These are phyloP conservation scores for Operophtera brumata DNA, from an alignment of 2,888 invertebrate genomes.

Conservation along the genomic window DNA sequence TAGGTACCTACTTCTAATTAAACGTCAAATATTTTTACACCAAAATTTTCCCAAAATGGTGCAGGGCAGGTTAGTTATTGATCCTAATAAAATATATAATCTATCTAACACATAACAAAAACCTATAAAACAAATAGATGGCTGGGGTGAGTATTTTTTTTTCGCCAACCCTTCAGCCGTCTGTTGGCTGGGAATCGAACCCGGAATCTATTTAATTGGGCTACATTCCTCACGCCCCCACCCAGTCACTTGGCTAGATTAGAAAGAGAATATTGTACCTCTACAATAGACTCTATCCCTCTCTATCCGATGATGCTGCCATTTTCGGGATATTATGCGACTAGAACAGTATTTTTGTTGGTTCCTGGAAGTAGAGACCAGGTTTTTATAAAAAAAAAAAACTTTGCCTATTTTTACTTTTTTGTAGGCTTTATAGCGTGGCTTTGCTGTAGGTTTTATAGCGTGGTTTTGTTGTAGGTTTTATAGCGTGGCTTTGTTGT, in stretches of 20 bases:
- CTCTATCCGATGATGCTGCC: constrained; percentile 35
- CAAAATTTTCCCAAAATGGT: too few relatives aligned
- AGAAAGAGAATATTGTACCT: constrained; percentile 15
- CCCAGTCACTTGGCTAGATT: constrained; percentile 14
- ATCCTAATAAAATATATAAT: too few relatives aligned
- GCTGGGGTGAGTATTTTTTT: background rate
- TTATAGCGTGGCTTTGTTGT: too few relatives aligned
- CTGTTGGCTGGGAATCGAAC: constrained; percentile 40
- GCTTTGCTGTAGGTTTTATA: too few relatives aligned
- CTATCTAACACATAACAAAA: too few relatives aligned
- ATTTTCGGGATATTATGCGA: constrained; percentile 10
- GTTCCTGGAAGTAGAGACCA: background rate
- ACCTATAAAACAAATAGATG: background rate
- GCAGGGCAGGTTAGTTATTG: too few relatives aligned
- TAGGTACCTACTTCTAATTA: too few relatives aligned
- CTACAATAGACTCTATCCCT: constrained; percentile 18
- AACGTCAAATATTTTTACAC: too few relatives aligned
- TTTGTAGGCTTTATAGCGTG: too few relatives aligned
- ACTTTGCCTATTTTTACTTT: too few relatives aligned
- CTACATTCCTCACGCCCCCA: constrained; percentile 57
- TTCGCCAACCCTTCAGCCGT: constrained; percentile 20
- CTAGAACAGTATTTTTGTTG: background rate
- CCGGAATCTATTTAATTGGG: constrained; percentile 62
- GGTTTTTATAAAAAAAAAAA: background rate
- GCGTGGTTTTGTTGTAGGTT: too few relatives aligned